These are phyloP conservation scores for Dasysyrphus albostriatus DNA, from an alignment of 2,888 invertebrate genomes.

Conservation along the genomic window DNA sequence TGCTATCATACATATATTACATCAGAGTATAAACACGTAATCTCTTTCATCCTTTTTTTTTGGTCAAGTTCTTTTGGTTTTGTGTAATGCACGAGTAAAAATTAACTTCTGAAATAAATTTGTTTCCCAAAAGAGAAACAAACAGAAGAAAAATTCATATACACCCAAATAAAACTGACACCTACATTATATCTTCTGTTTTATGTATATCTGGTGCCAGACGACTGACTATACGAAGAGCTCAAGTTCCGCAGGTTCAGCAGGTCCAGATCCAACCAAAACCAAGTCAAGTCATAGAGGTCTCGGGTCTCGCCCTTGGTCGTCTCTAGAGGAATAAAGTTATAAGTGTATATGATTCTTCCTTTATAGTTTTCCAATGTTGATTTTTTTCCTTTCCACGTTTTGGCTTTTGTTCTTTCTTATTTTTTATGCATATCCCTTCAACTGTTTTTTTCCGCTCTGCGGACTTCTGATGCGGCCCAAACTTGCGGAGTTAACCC, in stretches of 20 bases:
- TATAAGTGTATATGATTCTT: slow-evolving; percentile 33
- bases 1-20: slow-evolving; percentile 13
- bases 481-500: slow-evolving; percentile 55
- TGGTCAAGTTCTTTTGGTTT: slow-evolving; percentile 24
- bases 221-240: no score
- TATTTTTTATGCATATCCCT: slow-evolving; percentile 58
- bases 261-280: not conserved
- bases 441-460: slow-evolving; percentile 67
- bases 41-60: slow-evolving; percentile 14
- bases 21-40: slow-evolving; percentile 25
- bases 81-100: slow-evolving; percentile 27
- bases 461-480: slow-evolving; percentile 73
- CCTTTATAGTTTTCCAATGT: slow-evolving; percentile 58
- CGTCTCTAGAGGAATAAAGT: slow-evolving; percentile 32
- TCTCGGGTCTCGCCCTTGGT: slow-evolving; percentile 47
- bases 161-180: not conserved
- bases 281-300: slow-evolving; percentile 28
- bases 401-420: slow-evolving; percentile 24
- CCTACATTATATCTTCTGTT: not conserved
- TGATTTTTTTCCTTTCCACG: slow-evolving; percentile 21
- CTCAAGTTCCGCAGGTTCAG: not conserved
- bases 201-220: slow-evolving; percentile 7
- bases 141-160: not conserved
- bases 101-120: slow-evolving; percentile 46
- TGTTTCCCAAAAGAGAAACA: not conserved